Evolutionary conservation across 2,113 vertebrate genomes (phyloP).

Genomic region (Jacana jacana): DNA sequence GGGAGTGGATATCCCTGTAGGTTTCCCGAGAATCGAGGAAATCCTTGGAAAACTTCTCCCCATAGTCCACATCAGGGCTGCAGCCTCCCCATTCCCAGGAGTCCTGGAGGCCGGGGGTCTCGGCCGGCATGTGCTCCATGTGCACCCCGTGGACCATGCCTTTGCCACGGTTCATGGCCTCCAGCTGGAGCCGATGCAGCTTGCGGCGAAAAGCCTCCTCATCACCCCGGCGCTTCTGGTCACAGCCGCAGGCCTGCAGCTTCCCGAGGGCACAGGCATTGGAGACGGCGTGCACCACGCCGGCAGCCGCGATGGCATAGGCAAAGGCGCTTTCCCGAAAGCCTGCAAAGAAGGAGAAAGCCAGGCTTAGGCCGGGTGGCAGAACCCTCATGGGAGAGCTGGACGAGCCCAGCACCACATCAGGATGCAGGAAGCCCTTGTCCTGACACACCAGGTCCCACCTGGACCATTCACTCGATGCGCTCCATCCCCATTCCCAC

Average conservation of each 20-base stretch:
- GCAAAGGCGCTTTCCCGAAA: constrained; percentile 97
- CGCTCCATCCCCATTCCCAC: not conserved
- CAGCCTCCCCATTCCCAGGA: constrained; percentile 99
- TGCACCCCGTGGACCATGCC: constrained; percentile 94
- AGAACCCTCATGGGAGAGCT: fast-evolving
- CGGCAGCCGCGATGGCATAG: constrained; percentile 91
- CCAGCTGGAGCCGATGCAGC: constrained; percentile 91
- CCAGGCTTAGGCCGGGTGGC: fast-evolving
- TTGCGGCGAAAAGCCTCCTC: constrained; percentile 94
- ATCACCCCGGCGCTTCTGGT: constrained; percentile 89
- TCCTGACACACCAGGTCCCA: not conserved
- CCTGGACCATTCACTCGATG: fast-evolving
- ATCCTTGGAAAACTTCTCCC: constrained; percentile 96
- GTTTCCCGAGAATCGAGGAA: constrained; percentile 96
- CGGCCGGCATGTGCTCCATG: constrained; percentile 87
- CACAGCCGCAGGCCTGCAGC: constrained; percentile 91
- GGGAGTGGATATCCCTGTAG: constrained; percentile 94
- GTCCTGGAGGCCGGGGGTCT: constrained; percentile 89
- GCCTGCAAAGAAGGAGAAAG: constrained; percentile 71
- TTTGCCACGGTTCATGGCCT: constrained; percentile 94
- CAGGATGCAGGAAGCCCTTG: not conserved
- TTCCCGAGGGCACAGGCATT: constrained; percentile 97
- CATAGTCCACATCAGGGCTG: constrained; percentile 96
- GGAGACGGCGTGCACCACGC: constrained; percentile 93
- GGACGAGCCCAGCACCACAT: not conserved